Conservation (phyloP, 2,797 vertebrate genomes). For the Tragopan temminckii region DNA sequence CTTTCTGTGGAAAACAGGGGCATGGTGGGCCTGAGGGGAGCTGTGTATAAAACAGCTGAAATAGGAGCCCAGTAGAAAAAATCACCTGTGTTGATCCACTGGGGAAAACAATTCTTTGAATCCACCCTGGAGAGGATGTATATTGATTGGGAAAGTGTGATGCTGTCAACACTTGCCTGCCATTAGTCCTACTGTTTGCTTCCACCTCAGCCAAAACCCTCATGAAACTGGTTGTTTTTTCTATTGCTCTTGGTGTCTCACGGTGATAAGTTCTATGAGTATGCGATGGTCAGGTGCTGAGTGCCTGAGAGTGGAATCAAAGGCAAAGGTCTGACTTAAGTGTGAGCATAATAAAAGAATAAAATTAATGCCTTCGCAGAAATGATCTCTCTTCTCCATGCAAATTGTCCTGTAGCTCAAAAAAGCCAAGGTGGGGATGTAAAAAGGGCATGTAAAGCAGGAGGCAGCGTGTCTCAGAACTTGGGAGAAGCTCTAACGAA, state of each 20-base stretch:
- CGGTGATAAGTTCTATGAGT: neutral
- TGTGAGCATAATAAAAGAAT: neutral
- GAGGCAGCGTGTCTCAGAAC: neutral
- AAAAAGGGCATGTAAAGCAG: neutral
- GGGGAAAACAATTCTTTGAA: neutral
- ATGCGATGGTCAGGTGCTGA: neutral
- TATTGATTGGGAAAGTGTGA: neutral
- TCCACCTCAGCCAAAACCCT: neutral
- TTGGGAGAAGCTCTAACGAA: neutral
- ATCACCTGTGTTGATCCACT: accelerated
- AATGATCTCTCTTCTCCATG: accelerated
- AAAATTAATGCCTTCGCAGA: neutral
- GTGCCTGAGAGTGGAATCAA: too few relatives aligned
- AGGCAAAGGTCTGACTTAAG: neutral
- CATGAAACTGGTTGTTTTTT: neutral
- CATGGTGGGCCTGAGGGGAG: accelerated
- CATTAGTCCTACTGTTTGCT: neutral
- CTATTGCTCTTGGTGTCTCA: neutral
- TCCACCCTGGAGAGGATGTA: neutral
- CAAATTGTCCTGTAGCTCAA: neutral
- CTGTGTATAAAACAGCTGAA: neutral
- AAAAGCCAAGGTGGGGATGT: neutral
- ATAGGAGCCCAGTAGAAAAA: neutral
- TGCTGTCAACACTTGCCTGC: neutral
- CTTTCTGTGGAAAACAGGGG: neutral